These are phyloP conservation scores for Bos taurus DNA, from an alignment of 2,113 vertebrate genomes.

Conservation along the genomic window ARS-UCD2.0 NC_037345.1:39558501-39559000, in stretches of 20 bases:
- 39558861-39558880: neutral
- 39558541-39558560: neutral
- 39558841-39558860: neutral
- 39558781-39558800: neutral
- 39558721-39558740: neutral
- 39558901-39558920: neutral
- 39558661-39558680: neutral
- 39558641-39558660: neutral
- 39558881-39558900: neutral
- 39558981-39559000: too few relatives aligned
- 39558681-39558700: neutral
- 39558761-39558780: neutral
- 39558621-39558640: neutral
- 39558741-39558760: neutral
- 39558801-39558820: neutral
- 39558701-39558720: neutral
- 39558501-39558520: neutral
- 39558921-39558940: neutral
- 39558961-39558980: too few relatives aligned
- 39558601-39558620: neutral
- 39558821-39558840: neutral
- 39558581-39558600: neutral
- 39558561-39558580: neutral
- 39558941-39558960: neutral
- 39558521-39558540: neutral